Conservation (phyloP, 2,888 invertebrate genomes). For the Osedax frankpressi region DNA sequence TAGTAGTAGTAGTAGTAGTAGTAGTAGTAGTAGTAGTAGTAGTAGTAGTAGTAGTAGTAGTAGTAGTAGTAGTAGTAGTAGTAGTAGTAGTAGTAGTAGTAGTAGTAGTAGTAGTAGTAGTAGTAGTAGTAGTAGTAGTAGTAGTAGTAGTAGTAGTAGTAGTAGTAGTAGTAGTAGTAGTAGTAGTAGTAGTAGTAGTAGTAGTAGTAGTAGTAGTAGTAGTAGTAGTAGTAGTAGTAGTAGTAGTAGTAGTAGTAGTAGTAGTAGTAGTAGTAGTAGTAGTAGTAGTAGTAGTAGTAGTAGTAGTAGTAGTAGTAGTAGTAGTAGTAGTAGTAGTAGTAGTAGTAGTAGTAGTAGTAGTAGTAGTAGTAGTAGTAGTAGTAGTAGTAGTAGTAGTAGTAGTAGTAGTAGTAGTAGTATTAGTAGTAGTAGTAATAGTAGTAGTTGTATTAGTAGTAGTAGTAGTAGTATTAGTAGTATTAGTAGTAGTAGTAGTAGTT, state of each 20-base stretch:
- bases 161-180: slow-evolving; percentile 9
- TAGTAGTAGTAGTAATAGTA: too few species aligned
- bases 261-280: slow-evolving; percentile 6
- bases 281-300: slow-evolving; percentile 2
- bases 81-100: background rate
- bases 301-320: background rate
- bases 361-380: slow-evolving; percentile 9
- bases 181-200: background rate
- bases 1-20: slow-evolving; percentile 7
- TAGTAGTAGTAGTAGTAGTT: background rate
- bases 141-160: slow-evolving; percentile 9
- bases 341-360: background rate
- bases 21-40: slow-evolving; percentile 1
- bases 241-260: slow-evolving; percentile 10
- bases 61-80: background rate
- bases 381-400: background rate
- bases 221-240: slow-evolving; percentile 11
- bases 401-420: too few species aligned
- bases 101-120: slow-evolving; percentile 11
- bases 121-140: slow-evolving; percentile 6
- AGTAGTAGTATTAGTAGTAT: too few species aligned
- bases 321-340: slow-evolving; percentile 1
- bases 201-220: slow-evolving; percentile 4
- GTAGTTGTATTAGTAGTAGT: too few species aligned
- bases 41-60: slow-evolving; percentile 1